phyloP scores from a whole-genome alignment of 2,113 vertebrate genomes.

The Zeus faber region DNA sequence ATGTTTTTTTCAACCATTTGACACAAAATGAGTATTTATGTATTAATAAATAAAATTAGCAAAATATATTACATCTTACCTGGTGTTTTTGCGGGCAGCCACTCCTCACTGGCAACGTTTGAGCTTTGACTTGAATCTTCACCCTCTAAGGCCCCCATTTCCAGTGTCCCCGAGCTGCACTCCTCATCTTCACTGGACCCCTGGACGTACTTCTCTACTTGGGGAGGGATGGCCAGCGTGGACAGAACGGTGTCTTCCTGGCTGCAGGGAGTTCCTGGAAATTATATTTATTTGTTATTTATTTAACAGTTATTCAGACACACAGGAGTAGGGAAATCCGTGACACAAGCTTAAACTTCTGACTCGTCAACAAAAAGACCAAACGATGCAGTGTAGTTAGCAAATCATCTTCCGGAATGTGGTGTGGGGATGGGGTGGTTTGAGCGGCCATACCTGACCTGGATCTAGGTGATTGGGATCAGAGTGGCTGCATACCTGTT shows the following conservation, averaged over 20 bases:
- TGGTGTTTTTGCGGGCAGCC: constrained; percentile 36
- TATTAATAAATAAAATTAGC: no score
- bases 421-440: no score
- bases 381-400: no score
- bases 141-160: constrained; percentile 18
- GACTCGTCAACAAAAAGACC: no score
- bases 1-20: no score
- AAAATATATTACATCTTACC: constrained; percentile 34
- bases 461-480: no score
- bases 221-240: constrained; percentile 25
- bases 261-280: constrained; percentile 25
- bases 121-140: constrained; percentile 35
- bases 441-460: no score
- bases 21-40: no score
- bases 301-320: background rate
- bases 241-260: constrained; percentile 36
- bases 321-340: background rate
- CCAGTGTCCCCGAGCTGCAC: constrained; percentile 16
- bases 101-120: constrained; percentile 11
- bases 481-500: no score
- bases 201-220: constrained; percentile 14
- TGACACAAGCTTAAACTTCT: no score
- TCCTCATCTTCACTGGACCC: constrained; percentile 17
- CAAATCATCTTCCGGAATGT: no score
- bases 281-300: no score